These are phyloP conservation scores for Macrocentrus cingulum DNA, from an alignment of 1,140 invertebrate genomes.

Conservation along the genomic window DNA sequence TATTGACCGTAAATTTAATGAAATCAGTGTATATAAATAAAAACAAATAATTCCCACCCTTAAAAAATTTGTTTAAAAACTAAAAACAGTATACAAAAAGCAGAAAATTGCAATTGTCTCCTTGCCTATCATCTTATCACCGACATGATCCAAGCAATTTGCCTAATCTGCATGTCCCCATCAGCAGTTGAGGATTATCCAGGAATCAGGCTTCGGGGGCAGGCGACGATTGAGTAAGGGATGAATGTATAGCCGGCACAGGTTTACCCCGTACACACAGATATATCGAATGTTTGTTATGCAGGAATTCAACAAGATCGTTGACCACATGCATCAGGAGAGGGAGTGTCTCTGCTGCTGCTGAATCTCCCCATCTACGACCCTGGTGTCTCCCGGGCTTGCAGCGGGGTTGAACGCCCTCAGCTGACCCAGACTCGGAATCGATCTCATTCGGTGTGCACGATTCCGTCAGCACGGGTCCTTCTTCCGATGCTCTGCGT, in stretches of 20 bases:
- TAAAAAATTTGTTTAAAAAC: no score
- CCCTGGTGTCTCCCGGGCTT: conserved; percentile 55
- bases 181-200: conserved; percentile 12
- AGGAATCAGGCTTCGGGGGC: conserved; percentile 7
- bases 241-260: neutral
- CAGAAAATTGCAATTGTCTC: no score
- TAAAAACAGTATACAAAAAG: no score
- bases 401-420: conserved; percentile 56
- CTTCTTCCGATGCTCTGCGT: conserved; percentile 11
- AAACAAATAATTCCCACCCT: no score
- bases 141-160: neutral
- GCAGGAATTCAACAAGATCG: neutral
- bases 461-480: conserved; percentile 36
- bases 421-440: conserved; percentile 57
- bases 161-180: conserved; percentile 1
- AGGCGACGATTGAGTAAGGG: neutral
- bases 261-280: neutral
- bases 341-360: conserved; percentile 25
- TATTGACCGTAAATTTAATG: no score
- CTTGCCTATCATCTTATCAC: no score
- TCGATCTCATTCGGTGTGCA: conserved; percentile 56
- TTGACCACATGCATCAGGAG: neutral
- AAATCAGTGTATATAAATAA: no score
- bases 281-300: conserved; percentile 2
- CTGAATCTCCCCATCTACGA: conserved; percentile 49